Evolutionary conservation across 1,140 invertebrate genomes (phyloP).

Genomic region (Chrysomallon squamiferum): DNA sequence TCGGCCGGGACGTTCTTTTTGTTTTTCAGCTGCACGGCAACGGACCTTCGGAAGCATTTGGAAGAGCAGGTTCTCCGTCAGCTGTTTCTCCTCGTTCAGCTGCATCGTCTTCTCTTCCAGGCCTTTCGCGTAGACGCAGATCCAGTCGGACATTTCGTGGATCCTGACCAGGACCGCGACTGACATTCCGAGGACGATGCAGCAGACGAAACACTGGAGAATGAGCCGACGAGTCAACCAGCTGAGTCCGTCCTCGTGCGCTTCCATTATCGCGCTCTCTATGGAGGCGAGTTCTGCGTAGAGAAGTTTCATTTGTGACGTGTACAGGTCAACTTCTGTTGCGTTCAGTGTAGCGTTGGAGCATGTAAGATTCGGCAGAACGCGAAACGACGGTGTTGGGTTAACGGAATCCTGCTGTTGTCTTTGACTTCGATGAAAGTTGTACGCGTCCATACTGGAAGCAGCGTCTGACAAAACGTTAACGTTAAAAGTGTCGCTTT

Average conservation of each 20-base stretch:
- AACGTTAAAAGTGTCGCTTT: no score
- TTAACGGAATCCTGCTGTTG: not conserved
- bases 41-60: constrained; percentile 43
- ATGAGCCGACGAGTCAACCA: constrained; percentile 7
- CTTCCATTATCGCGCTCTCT: not conserved
- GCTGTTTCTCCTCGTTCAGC: constrained; percentile 38
- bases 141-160: constrained; percentile 24
- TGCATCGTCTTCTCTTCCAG: constrained; percentile 33
- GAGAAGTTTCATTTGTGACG: no score
- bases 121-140: constrained; percentile 12
- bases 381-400: not conserved
- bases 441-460: no score
- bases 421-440: not conserved
- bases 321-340: not conserved
- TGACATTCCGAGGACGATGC: constrained; percentile 4
- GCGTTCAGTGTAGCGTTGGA: not conserved
- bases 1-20: constrained; percentile 34
- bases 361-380: not conserved
- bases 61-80: constrained; percentile 42
- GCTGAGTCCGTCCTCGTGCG: not conserved
- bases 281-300: not conserved
- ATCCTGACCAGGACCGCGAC: constrained; percentile 7
- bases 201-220: constrained; percentile 5
- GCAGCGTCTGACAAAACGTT: no score
- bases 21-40: constrained; percentile 36